phyloP scores from a whole-genome alignment of 2,797 vertebrate genomes.

The Malurus splendens region DNA sequence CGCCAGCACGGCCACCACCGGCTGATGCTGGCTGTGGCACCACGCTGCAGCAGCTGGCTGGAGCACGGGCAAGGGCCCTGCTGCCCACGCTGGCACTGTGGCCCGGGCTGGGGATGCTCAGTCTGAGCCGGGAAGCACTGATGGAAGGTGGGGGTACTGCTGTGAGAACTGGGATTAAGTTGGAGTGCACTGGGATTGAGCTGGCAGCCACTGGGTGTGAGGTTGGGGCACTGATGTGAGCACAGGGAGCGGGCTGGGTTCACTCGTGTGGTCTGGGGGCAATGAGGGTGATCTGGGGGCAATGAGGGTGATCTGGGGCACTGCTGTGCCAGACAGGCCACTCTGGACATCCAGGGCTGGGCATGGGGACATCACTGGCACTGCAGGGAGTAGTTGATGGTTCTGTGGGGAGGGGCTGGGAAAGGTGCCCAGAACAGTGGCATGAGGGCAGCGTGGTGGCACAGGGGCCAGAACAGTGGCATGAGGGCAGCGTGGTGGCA shows the following conservation, averaged over 20 bases:
- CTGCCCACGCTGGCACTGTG: neutral
- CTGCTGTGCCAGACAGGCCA: accelerated
- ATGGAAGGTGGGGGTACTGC: neutral
- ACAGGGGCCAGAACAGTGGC: too few species aligned
- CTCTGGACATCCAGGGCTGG: neutral
- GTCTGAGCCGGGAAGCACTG: neutral
- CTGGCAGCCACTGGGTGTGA: neutral
- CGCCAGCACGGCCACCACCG: neutral
- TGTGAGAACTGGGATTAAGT: neutral
- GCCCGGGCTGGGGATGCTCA: accelerated
- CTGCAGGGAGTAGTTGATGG: accelerated
- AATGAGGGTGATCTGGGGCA: neutral
- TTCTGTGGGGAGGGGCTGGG: neutral
- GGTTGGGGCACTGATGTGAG: neutral
- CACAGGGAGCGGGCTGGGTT: neutral
- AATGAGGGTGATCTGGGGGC: neutral
- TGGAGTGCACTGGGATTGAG: neutral
- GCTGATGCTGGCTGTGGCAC: neutral
- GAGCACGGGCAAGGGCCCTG: accelerated
- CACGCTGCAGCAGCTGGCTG: neutral
- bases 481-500: neutral
- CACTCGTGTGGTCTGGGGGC: neutral
- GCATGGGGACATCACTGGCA: accelerated
- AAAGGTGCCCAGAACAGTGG: accelerated
- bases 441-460: neutral